Conservation (phyloP, 1,140 invertebrate species). For the Drosophila bocki region DNA sequence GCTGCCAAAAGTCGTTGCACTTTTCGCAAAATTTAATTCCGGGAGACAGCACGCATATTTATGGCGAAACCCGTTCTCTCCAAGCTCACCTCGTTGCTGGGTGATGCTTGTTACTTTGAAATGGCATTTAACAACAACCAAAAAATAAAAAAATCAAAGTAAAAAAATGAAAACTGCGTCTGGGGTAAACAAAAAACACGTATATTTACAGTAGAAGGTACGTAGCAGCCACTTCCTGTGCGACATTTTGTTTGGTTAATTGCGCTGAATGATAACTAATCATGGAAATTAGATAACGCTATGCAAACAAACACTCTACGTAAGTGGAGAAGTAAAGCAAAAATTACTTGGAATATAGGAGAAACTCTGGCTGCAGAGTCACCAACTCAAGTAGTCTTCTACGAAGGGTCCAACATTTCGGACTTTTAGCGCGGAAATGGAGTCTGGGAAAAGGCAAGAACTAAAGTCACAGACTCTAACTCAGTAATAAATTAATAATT, state of each 20-base stretch:
- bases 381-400: not conserved
- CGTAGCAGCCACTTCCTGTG: slow-evolving; percentile 43
- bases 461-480: not conserved
- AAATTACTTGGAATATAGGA: not conserved
- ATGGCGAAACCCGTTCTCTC: slow-evolving; percentile 39
- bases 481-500: not conserved
- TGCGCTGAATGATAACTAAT: slow-evolving; percentile 29
- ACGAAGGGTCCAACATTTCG: not conserved
- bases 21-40: slow-evolving; percentile 34
- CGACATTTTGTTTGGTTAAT: slow-evolving; percentile 42
- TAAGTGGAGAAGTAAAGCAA: not conserved
- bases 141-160: not conserved
- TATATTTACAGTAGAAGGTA: slow-evolving; percentile 11
- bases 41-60: slow-evolving; percentile 10
- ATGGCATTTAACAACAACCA: not conserved
- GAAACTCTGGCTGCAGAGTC: not conserved
- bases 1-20: slow-evolving; percentile 58
- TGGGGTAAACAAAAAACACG: not conserved
- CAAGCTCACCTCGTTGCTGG: not conserved
- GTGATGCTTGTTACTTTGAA: slow-evolving; percentile 16
- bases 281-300: slow-evolving; percentile 20
- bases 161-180: not conserved
- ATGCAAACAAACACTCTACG: slow-evolving; percentile 15
- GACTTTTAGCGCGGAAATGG: not conserved
- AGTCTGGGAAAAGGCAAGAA: slow-evolving; percentile 3